Conservation (phyloP, 2,888 invertebrate genomes). For the Cephus rjabovi region DNA sequence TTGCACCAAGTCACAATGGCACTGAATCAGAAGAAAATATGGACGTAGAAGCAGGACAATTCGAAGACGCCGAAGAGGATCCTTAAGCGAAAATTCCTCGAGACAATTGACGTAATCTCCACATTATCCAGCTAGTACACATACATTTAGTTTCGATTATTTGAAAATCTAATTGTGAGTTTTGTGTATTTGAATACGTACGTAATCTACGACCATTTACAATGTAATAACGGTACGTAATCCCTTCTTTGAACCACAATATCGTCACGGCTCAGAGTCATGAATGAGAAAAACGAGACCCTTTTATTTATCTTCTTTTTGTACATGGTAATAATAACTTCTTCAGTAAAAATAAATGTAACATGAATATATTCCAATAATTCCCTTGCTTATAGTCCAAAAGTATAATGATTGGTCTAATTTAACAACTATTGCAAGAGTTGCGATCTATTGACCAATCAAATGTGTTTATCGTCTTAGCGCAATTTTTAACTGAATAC, state of each 20-base stretch:
- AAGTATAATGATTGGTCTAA: too few species aligned
- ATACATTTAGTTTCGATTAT: slow-evolving; percentile 54
- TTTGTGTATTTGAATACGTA: too few species aligned
- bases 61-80: slow-evolving; percentile 72
- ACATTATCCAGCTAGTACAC: slow-evolving; percentile 38
- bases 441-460: too few species aligned
- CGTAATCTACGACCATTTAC: too few species aligned
- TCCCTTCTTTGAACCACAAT: too few species aligned
- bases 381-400: not conserved
- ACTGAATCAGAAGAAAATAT: slow-evolving; percentile 66
- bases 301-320: slow-evolving; percentile 64
- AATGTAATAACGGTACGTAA: too few species aligned
- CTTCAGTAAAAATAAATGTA: slow-evolving; percentile 47
- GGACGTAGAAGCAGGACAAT: slow-evolving; percentile 69
- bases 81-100: slow-evolving; percentile 44
- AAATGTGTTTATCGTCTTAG: too few species aligned
- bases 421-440: too few species aligned
- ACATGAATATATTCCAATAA: slow-evolving; percentile 4
- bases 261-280: too few species aligned
- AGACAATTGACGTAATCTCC: slow-evolving; percentile 16
- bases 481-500: too few species aligned
- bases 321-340: slow-evolving; percentile 61
- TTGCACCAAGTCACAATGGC: slow-evolving; percentile 63
- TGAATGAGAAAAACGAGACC: too few species aligned
- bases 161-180: too few species aligned